phyloP scores from a whole-genome alignment of 2,797 vertebrate species.

The Aldrovandia affinis region DNA sequence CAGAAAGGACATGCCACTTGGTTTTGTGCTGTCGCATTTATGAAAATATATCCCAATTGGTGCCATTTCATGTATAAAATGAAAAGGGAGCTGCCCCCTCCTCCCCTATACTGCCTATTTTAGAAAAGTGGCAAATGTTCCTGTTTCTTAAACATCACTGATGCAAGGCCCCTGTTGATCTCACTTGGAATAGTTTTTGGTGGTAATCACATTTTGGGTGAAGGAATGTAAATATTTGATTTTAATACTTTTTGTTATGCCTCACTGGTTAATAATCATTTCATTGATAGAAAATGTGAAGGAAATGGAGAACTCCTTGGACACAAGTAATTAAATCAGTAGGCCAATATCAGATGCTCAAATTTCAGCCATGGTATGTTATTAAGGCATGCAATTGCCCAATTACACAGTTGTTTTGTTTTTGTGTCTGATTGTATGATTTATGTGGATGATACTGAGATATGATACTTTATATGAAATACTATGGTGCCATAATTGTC shows the following conservation, averaged over 20 bases:
- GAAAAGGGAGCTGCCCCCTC: neutral
- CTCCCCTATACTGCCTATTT: neutral
- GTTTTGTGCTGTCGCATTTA: neutral
- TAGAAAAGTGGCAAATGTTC: neutral
- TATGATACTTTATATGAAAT: neutral
- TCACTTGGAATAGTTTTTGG: neutral
- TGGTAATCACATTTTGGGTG: neutral
- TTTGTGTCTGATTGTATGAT: too few relatives aligned
- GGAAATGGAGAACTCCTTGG: neutral
- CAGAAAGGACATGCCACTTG: constrained; percentile 8
- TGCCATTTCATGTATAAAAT: constrained; percentile 19
- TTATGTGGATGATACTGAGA: too few relatives aligned
- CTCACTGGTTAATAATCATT: neutral
- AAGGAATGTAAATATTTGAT: neutral
- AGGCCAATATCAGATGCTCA: neutral
- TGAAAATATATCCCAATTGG: constrained; percentile 17
- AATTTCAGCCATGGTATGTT: neutral
- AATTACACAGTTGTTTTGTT: too few relatives aligned
- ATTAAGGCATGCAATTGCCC: too few relatives aligned
- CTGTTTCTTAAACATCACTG: neutral
- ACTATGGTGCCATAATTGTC: neutral
- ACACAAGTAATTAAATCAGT: neutral
- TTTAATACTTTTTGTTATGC: neutral
- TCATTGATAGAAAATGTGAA: neutral
- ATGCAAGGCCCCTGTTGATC: neutral